These are phyloP conservation scores for Coptodon bakossiorum DNA, from an alignment of 2,113 vertebrate species.

Conservation along the genomic window DNA sequence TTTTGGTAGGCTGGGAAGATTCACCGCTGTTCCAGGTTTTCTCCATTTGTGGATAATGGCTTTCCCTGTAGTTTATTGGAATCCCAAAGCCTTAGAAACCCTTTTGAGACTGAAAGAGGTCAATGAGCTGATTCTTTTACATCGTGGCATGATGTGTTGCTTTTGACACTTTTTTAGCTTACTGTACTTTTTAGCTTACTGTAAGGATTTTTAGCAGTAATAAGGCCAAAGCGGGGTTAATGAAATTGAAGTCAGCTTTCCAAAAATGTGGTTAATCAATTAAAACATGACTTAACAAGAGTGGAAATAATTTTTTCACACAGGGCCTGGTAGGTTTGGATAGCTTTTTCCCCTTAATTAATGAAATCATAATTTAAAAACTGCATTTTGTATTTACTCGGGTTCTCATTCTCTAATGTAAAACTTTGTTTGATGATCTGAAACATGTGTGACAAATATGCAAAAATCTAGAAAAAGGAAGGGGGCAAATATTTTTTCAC, in stretches of 20 bases:
- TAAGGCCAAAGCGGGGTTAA: fast-evolving
- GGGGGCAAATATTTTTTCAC: not conserved
- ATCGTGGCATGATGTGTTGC: not conserved
- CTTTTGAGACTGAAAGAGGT: not conserved
- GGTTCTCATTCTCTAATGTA: not conserved
- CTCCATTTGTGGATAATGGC: not conserved
- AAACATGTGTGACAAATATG: not conserved
- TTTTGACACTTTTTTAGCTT: not conserved
- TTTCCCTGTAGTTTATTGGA: not conserved
- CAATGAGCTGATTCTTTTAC: not conserved
- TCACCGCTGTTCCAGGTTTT: not conserved
- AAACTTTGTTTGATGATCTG: not conserved
- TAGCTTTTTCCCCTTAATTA: not conserved
- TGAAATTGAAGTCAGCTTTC: not conserved
- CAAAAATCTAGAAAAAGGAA: not conserved
- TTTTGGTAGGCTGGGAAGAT: not conserved
- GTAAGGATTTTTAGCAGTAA: not conserved
- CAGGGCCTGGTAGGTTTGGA: not conserved
- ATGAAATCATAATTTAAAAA: not conserved
- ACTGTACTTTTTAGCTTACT: not conserved
- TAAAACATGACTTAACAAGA: not conserved
- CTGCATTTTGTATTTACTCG: not conserved
- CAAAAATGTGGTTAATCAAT: not conserved
- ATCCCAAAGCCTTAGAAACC: not conserved
- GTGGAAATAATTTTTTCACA: not conserved